A percentile compares a stretch with the other conserved stretches of the same genome.
phyloP scores from a whole-genome alignment of 2,888 invertebrate genomes.

The Alcis repandata region DNA sequence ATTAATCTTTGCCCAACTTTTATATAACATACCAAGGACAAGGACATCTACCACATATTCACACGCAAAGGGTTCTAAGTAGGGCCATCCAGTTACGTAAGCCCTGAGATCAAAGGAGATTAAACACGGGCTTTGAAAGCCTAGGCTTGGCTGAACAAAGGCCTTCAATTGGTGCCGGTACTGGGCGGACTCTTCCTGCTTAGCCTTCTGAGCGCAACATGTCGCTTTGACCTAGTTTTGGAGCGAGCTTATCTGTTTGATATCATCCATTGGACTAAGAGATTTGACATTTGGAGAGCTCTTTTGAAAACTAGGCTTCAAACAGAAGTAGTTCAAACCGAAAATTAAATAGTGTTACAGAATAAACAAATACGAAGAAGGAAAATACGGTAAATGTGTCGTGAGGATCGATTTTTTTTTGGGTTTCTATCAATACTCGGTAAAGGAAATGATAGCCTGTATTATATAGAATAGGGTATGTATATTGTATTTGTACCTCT shows the following conservation, averaged over 20 bases:
- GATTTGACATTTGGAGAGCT: conserved; percentile 4
- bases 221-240: conserved; percentile 63
- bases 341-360: too few species aligned
- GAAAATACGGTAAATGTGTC: too few species aligned
- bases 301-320: background rate
- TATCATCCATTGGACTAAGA: conserved; percentile 1
- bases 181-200: conserved; percentile 52
- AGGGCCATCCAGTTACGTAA: conserved; percentile 18
- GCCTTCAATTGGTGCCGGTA: conserved; percentile 64
- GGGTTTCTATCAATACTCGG: too few species aligned
- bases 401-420: too few species aligned
- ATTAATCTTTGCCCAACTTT: background rate
- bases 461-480: too few species aligned
- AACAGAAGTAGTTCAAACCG: too few species aligned
- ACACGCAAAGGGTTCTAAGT: conserved; percentile 14
- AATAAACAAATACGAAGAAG: too few species aligned
- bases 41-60: background rate
- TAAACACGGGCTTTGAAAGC: conserved; percentile 54
- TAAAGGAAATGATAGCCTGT: too few species aligned
- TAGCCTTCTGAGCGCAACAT: conserved; percentile 60
- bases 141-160: conserved; percentile 62
- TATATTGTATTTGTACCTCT: too few species aligned
- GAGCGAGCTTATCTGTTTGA: conserved; percentile 20
- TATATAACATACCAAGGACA: conserved; percentile 12
- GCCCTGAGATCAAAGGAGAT: conserved; percentile 60